Evolutionary conservation across 2,113 vertebrate species (phyloP).

Genomic region (Rhodinocichla rosea): DNA sequence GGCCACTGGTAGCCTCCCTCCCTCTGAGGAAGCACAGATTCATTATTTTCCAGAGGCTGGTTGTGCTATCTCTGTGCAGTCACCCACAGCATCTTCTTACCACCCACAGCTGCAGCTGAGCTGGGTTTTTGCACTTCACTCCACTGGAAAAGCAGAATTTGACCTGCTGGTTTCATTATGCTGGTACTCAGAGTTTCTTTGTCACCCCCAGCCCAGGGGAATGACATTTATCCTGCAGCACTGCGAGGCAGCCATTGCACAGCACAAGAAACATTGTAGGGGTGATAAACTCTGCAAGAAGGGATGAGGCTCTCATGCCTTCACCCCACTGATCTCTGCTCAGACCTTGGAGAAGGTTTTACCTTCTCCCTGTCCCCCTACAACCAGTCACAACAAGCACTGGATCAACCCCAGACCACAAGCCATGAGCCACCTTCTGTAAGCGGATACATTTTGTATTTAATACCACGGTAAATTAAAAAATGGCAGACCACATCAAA

Average conservation of each 20-base stretch:
- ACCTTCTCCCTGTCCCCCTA: neutral
- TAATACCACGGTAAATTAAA: conserved; percentile 56
- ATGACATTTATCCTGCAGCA: neutral
- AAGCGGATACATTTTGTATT: conserved; percentile 35
- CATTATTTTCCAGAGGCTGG: neutral
- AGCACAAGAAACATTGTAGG: neutral
- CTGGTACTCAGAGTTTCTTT: neutral
- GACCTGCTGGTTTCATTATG: neutral
- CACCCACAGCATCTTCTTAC: neutral
- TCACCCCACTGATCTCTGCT: neutral
- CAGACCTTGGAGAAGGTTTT: neutral
- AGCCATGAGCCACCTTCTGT: conserved; percentile 10
- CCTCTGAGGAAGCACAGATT: neutral
- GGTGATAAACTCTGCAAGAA: neutral
- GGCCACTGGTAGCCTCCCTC: rapidly evolving
- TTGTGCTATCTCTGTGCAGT: neutral
- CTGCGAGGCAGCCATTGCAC: rapidly evolving
- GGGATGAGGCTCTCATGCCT: neutral
- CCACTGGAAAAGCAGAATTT: neutral
- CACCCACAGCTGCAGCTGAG: rapidly evolving
- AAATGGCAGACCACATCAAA: conserved; percentile 56
- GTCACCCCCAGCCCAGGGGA: neutral
- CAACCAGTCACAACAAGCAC: neutral
- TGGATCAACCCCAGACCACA: conserved; percentile 41
- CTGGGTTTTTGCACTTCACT: neutral